Percentiles rank a stretch among this genome's conserved stretches.
Conservation (phyloP, 1,140 invertebrate species). For the Episyrphus balteatus region DNA sequence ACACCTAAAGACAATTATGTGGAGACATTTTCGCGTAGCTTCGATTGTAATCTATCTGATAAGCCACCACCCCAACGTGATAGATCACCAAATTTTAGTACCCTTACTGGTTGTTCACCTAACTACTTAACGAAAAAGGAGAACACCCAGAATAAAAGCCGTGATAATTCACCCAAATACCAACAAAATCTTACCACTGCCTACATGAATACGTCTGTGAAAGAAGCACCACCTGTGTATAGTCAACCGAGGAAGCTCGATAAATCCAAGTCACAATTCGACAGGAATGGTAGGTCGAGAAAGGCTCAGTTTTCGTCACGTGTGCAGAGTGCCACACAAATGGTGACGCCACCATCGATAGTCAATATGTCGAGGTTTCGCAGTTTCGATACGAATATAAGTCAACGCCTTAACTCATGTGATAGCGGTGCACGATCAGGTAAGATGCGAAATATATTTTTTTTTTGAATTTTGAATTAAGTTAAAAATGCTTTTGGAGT, state of each 20-base stretch:
- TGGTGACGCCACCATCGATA: not conserved
- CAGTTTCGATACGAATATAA: constrained; percentile 30
- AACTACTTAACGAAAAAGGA: constrained; percentile 34
- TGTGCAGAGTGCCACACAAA: constrained; percentile 11
- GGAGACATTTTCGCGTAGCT: constrained; percentile 34
- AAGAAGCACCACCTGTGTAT: constrained; percentile 29
- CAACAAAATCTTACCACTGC: constrained; percentile 22
- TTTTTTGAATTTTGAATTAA: no score
- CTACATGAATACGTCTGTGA: constrained; percentile 28
- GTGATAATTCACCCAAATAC: constrained; percentile 32
- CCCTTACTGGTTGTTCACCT: constrained; percentile 30
- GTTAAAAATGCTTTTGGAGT: no score
- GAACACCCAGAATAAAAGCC: constrained; percentile 18
- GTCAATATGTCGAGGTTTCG: constrained; percentile 27
- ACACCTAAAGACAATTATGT: constrained; percentile 24
- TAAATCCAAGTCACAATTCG: not conserved
- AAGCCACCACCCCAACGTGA: constrained; percentile 17
- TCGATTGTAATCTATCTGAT: constrained; percentile 32
- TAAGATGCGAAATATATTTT: constrained; percentile 13
- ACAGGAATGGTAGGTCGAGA: constrained; percentile 11
- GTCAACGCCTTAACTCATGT: constrained; percentile 32
- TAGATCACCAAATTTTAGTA: constrained; percentile 29
- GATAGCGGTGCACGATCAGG: constrained; percentile 36
- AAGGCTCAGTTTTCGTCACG: constrained; percentile 26
- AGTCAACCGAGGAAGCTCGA: constrained; percentile 7